Conservation (phyloP, 2,797 vertebrate genomes). For the Remorina albescens region DNA sequence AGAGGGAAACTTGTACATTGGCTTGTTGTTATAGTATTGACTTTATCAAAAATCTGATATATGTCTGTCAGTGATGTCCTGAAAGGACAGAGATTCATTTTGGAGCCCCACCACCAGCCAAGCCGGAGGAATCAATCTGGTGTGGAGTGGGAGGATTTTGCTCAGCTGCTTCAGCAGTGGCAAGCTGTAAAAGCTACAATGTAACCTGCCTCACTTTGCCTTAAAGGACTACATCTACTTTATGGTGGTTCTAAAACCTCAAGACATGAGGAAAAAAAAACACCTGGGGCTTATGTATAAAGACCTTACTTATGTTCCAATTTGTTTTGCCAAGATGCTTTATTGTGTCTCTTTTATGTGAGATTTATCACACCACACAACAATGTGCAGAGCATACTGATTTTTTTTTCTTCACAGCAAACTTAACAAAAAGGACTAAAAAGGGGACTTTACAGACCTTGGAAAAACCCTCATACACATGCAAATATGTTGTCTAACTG, state of each 20-base stretch:
- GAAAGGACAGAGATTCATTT: conserved; percentile 6
- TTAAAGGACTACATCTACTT: conserved; percentile 1
- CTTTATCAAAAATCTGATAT: conserved; percentile 25
- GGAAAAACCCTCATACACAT: not conserved
- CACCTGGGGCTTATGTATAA: not conserved
- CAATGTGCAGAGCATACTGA: not conserved
- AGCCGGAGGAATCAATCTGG: conserved; percentile 5
- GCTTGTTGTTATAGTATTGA: conserved; percentile 4
- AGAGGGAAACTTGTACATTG: not conserved
- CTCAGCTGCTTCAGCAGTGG: conserved; percentile 7
- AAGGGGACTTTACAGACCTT: not conserved
- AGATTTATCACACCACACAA: conserved; percentile 2
- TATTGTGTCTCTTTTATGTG: conserved; percentile 12
- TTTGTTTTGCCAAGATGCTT: conserved; percentile 14
- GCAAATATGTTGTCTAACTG: not conserved
- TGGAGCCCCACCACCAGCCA: not conserved
- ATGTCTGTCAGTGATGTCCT: not conserved
- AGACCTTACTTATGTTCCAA: not conserved
- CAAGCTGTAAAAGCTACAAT: conserved; percentile 23
- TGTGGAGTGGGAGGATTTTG: conserved; percentile 22
- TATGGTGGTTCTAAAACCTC: not conserved
- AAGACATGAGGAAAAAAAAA: conserved; percentile 1
- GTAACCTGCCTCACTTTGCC: conserved; percentile 7
- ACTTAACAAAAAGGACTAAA: conserved; percentile 8
- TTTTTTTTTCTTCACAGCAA: conserved; percentile 2